Evolutionary conservation across 2,888 invertebrate species (phyloP).

Genomic region (Bruchidius siliquastri): DNA sequence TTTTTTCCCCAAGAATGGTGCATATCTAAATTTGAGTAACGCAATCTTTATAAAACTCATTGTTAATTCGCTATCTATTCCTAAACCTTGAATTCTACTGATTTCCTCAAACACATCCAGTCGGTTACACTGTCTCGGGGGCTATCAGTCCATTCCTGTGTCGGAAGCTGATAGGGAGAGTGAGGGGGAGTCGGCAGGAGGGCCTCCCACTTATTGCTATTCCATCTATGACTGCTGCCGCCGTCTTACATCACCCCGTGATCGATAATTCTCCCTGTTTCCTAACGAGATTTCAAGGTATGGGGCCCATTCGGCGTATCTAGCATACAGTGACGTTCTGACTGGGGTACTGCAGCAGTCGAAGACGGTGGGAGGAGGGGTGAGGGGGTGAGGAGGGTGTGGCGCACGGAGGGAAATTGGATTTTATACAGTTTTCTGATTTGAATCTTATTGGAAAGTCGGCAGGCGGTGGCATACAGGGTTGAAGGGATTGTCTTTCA

Average conservation of each 20-base stretch:
- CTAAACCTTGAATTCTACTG: too few species aligned
- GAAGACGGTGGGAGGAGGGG: too few species aligned
- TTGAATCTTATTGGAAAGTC: background rate
- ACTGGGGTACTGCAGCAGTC: background rate
- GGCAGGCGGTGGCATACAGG: background rate
- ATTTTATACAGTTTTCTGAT: background rate
- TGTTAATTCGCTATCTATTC: too few species aligned
- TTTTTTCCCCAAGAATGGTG: too few species aligned
- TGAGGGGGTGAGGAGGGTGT: background rate
- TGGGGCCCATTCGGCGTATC: conserved; percentile 25
- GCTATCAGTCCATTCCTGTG: background rate
- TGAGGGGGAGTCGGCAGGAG: conserved; percentile 4
- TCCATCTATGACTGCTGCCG: conserved; percentile 44
- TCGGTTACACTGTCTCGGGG: too few species aligned
- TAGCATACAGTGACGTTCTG: background rate
- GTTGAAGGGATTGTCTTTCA: background rate
- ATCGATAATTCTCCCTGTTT: conserved; percentile 41
- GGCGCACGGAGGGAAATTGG: background rate
- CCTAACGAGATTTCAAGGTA: conserved; percentile 40
- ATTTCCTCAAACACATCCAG: too few species aligned
- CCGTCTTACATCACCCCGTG: conserved; percentile 39
- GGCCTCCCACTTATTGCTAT: conserved; percentile 46
- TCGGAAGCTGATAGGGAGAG: background rate
- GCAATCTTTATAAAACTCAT: too few species aligned
- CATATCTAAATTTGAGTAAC: too few species aligned